Evolutionary conservation across 2,888 invertebrate species (phyloP).

Genomic region (Silvanus unidentatus): DNA sequence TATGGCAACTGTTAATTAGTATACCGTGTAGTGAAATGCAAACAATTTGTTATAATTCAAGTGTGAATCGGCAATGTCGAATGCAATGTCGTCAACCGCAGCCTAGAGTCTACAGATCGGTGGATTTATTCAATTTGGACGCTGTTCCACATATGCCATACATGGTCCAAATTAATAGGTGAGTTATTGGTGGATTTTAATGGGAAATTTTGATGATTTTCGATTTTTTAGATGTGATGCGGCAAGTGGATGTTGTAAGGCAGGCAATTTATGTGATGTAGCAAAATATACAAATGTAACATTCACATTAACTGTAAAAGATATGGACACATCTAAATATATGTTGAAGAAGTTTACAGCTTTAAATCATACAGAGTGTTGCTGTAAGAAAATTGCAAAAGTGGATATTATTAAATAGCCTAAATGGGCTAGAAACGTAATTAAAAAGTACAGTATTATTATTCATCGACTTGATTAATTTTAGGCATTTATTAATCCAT

Average conservation of each 20-base stretch:
- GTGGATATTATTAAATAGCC: background rate
- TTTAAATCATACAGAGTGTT: background rate
- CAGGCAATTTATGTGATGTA: background rate
- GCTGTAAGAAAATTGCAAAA: background rate
- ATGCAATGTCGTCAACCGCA: background rate
- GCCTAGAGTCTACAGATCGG: background rate
- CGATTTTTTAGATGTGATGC: conserved; percentile 1
- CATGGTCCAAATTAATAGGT: background rate
- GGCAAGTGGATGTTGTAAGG: background rate
- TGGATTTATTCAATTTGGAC: background rate
- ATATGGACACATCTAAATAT: background rate
- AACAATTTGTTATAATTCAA: background rate
- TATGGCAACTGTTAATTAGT: background rate
- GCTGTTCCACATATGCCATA: background rate
- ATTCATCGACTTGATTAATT: background rate
- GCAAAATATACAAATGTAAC: background rate
- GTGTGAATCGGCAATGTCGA: background rate
- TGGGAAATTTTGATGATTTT: background rate
- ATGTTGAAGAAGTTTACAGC: background rate
- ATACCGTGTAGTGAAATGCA: background rate
- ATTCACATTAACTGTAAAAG: background rate
- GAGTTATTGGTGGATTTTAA: background rate
- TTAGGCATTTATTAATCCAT: background rate
- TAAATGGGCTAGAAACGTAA: background rate
- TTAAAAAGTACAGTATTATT: background rate